Evolutionary conservation across 2,797 vertebrate species (phyloP).

Genomic region (Gypaetus barbatus): DNA sequence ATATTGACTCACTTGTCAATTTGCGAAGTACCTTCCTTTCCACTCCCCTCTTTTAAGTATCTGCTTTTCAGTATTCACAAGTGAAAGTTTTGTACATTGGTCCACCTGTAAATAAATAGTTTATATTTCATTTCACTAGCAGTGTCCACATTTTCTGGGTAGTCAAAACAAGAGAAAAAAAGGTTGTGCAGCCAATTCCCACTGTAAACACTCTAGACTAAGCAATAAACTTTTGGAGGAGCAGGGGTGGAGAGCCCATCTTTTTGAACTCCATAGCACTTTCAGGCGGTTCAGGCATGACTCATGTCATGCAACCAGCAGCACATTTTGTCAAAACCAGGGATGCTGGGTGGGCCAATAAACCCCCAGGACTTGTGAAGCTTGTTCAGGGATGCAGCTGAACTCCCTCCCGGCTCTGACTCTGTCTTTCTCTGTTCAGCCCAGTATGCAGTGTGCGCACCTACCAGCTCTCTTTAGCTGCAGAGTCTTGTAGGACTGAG

Average conservation of each 20-base stretch:
- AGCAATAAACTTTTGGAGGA: not conserved
- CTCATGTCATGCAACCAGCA: not conserved
- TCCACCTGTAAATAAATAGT: not conserved
- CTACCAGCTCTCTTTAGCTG: not conserved
- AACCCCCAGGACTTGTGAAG: not conserved
- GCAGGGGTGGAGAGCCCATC: not conserved
- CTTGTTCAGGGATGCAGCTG: not conserved
- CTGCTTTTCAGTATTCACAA: not conserved
- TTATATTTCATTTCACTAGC: not conserved
- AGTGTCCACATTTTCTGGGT: not conserved
- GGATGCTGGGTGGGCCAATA: not conserved
- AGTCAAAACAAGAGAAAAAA: not conserved
- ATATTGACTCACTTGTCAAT: not conserved
- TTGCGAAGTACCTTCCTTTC: not conserved
- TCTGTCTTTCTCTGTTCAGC: not conserved
- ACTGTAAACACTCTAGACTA: not conserved
- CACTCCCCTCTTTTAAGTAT: not conserved
- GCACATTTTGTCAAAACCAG: not conserved
- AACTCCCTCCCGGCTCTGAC: not conserved
- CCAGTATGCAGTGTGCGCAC: fast-evolving
- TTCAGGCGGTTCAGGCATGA: not conserved
- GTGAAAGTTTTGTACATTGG: not conserved
- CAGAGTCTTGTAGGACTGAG: not conserved
- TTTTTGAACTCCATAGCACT: not conserved
- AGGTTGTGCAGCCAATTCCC: not conserved